phyloP scores from a whole-genome alignment of 2,797 vertebrate genomes.

The Morelia viridis region DNA sequence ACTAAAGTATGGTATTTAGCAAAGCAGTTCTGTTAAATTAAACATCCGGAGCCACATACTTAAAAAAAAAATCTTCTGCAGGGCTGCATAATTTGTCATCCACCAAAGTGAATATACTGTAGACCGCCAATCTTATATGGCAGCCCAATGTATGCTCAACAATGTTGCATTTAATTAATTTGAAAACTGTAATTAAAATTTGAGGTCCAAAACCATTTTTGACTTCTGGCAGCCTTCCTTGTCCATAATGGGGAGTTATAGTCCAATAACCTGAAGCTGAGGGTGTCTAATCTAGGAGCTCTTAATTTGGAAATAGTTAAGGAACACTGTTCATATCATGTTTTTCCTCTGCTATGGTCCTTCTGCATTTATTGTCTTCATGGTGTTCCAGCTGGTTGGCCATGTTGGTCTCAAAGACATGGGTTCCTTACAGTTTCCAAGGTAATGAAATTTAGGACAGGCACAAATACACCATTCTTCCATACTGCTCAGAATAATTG shows the following conservation, averaged over 20 bases:
- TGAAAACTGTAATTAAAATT: not conserved
- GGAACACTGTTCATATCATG: not conserved
- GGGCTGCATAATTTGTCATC: not conserved
- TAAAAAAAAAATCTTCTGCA: not conserved
- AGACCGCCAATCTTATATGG: not conserved
- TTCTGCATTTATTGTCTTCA: not conserved
- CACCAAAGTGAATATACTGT: not conserved
- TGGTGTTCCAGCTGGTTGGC: not conserved
- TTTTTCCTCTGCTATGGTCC: not conserved
- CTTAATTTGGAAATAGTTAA: not conserved
- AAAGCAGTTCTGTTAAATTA: not conserved
- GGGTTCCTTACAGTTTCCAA: not conserved
- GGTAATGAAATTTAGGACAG: not conserved
- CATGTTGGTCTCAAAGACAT: not conserved
- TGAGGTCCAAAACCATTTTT: not conserved
- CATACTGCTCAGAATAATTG: not conserved
- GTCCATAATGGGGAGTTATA: not conserved
- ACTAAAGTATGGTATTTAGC: too few relatives aligned
- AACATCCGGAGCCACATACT: not conserved
- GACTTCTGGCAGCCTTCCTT: not conserved
- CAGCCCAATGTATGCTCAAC: not conserved
- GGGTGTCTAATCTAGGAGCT: not conserved
- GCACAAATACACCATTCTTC: too few relatives aligned
- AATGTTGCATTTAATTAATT: not conserved
- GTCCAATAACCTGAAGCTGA: not conserved